Base-by-base conservation (phyloP, 2,113 vertebrate species). In the Lophochroa leadbeateri region DNA sequence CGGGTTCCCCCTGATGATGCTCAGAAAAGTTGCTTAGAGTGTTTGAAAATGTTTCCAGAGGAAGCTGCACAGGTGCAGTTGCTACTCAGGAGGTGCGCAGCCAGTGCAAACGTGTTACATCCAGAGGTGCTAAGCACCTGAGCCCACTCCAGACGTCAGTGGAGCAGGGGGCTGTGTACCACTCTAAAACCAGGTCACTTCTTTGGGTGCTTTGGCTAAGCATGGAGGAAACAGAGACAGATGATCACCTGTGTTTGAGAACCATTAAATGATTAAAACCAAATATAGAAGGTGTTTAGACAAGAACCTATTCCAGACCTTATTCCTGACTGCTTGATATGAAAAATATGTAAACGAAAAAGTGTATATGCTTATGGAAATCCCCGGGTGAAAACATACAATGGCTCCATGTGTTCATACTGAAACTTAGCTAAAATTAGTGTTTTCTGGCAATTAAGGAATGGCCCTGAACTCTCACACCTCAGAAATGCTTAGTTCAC, bases 381-480 rank as follows among this genome's bases (percentile, higher is more conserved):
- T 75, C 57, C 84, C 17, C 44, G n/a, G 9, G 31, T 29, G 35
- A 65, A 93, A 93, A 14, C 33, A 46, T 55, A 68, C 9, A 70
- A 49, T 63, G 9, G 4, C 5, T 91, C 61, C 60, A 50, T 5
- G 18, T 52, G 39, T 52, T 88, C 41, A 29, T 81, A 61, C 11
- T 78, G 80, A 86, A 93, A 60, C 17, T 25, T 28, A 71, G 20
- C 20, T 84, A 58, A 91, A 94, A 95, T 80, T 39, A 83, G 37
- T 43, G 33, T 46, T 93, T 90, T 90, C 80, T 97, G 74, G 39
- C 50, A 88, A 83, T 81, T 78, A 89, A 92, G 44, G 65, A 47
- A 71, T 1, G 5, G 23, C 44, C 37, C 85, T 58, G 82, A 92
- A 92, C 27, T 69, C 67, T 94, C 37, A 94, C 61, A 94, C 77